Percentiles rank a stretch among this genome's conserved stretches.
These are phyloP conservation scores for Corythornis leucogaster DNA, from an alignment of 2,797 vertebrate genomes.

Conservation along the genomic window DNA sequence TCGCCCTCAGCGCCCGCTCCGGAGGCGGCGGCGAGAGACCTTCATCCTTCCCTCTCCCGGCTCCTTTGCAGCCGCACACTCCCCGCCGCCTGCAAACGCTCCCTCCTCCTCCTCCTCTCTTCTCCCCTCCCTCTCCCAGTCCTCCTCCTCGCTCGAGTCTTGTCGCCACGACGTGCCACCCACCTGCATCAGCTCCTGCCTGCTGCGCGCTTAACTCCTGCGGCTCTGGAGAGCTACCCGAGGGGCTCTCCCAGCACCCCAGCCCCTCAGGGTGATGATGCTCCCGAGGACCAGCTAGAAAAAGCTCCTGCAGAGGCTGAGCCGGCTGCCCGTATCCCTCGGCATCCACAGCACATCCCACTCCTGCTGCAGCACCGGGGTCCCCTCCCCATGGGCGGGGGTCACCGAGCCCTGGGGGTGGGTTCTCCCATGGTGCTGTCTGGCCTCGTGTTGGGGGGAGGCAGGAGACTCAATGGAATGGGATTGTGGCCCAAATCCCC, in stretches of 20 bases:
- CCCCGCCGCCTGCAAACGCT: background rate
- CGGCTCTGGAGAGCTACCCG: background rate
- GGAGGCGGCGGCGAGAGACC: background rate
- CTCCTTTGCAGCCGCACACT: conserved; percentile 4
- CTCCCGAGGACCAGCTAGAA: background rate
- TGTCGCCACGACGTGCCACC: conserved; percentile 59
- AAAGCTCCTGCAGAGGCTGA: background rate
- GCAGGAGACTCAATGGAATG: fast-evolving
- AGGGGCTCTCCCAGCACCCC: background rate
- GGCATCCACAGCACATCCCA: background rate
- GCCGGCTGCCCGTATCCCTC: background rate
- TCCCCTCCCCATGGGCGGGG: background rate
- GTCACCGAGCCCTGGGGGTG: fast-evolving
- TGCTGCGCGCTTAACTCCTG: conserved; percentile 46
- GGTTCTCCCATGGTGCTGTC: fast-evolving
- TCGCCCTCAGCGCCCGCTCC: background rate
- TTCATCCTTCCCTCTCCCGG: background rate
- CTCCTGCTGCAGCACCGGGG: background rate
- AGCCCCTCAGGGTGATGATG: background rate
- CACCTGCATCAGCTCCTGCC: conserved; percentile 54
- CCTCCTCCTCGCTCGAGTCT: conserved; percentile 18
- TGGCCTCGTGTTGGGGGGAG: fast-evolving
- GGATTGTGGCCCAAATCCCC: too few species aligned
- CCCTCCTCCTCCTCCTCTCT: background rate
- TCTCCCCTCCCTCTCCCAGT: conserved; percentile 22